Evolutionary conservation across 2,113 vertebrate genomes (phyloP), one percentile per base, ranked within the genome.

Genomic region (Epinephelus cyanopodus): DNA sequence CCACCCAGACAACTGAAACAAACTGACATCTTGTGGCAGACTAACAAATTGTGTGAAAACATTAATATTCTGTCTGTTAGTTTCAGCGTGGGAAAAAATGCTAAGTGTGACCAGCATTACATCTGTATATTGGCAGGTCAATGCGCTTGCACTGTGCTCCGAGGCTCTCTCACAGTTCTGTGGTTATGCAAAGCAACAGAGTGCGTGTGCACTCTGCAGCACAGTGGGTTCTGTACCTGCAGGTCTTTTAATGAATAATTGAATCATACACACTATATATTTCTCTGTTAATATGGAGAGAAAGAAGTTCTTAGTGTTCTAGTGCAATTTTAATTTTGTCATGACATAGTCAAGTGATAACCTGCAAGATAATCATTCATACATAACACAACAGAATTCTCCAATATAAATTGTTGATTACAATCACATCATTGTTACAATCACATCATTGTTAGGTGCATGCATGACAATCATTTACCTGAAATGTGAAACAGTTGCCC

Each of bases 241-340:
- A 81, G 81, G 29, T 79, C 18, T 83, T 67, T 56, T 29, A 48
- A 84, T 86, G 62, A 87, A 91, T 78, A 75, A 87, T 9, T 87
- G 2, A 86, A 83, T 61, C 42, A 61, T 8, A 42, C 37, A 48
- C 27, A 52, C 9, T 60, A 15, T 23, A 27, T 69, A 39, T 65
- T 57, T 72, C 39, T 57, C n/a, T 39, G 37, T 71, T 77, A 45
- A 63, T 83, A 47, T 61, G 18, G 3, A 39, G 29, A 57, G 15
- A 23, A 53, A 68, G 17, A 33, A 25, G 18, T 18, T 37, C n/a
- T 23, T 3, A 33, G 19, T 42, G 23, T 74, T 66, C 18, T 14
- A 2, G 21, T 29, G 2, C 6, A 58, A 25, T 21, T 73, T 39
- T 27, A 9, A 63, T 47, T 57, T 72, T 37, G 13, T 42, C 23